Conservation (phyloP, 2,888 invertebrate genomes). For the Agriopis aurantiaria region DNA sequence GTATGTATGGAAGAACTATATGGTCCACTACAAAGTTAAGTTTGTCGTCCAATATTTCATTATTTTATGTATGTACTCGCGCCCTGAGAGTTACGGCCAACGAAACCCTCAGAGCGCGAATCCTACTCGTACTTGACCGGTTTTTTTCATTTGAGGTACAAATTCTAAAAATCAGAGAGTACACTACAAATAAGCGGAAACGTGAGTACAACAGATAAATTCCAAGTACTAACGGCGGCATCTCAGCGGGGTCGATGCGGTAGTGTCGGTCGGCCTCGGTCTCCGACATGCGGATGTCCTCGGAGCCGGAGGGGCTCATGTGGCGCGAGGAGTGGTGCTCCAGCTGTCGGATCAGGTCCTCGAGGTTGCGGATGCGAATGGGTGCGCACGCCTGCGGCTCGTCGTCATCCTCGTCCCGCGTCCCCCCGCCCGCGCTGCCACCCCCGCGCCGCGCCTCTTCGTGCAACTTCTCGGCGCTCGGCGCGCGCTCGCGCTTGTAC, state of each 20-base stretch:
- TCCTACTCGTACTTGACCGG: too few species aligned
- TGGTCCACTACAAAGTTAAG: too few species aligned
- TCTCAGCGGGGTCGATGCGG: slow-evolving; percentile 89
- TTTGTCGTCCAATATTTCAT: too few species aligned
- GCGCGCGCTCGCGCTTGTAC: slow-evolving; percentile 87
- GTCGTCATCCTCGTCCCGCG: slow-evolving; percentile 88
- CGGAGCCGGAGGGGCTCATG: slow-evolving; percentile 96
- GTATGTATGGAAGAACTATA: too few species aligned
- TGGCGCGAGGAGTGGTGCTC: slow-evolving; percentile 95
- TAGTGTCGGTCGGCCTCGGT: slow-evolving; percentile 96
- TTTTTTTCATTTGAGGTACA: too few species aligned
- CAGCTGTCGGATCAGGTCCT: slow-evolving; percentile 95
- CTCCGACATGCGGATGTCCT: slow-evolving; percentile 95
- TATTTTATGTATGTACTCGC: too few species aligned
- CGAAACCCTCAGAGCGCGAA: too few species aligned
- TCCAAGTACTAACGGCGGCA: slow-evolving; percentile 73
- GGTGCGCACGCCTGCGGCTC: slow-evolving; percentile 93
- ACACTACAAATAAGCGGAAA: too few species aligned
- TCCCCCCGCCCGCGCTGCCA: slow-evolving; percentile 85
- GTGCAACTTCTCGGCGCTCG: slow-evolving; percentile 91
- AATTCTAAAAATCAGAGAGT: too few species aligned
- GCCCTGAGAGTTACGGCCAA: too few species aligned
- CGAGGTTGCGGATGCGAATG: slow-evolving; percentile 95
- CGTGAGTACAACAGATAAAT: neutral
- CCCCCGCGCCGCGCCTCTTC: slow-evolving; percentile 88